These are phyloP conservation scores for Chloroclystis v-ata DNA, from an alignment of 2,888 invertebrate species.

Conservation along the genomic window DNA sequence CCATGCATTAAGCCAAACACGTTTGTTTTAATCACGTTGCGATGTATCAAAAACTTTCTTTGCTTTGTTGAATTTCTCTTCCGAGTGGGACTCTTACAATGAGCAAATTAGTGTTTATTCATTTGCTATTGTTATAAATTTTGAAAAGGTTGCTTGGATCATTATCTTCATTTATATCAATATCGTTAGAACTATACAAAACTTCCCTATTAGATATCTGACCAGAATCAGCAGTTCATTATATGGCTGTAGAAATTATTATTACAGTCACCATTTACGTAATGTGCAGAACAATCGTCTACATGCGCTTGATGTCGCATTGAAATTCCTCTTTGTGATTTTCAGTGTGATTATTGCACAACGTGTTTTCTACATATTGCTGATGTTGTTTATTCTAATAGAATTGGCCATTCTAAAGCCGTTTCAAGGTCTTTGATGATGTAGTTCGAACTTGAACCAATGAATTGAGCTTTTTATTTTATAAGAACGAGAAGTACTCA, in stretches of 20 bases:
- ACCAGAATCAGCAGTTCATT: background rate
- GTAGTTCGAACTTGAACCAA: slow-evolving; percentile 42
- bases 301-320: slow-evolving; percentile 24
- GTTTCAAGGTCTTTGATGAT: slow-evolving; percentile 2
- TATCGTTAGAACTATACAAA: slow-evolving; percentile 16
- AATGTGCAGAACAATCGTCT: slow-evolving; percentile 22
- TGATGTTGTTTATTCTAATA: background rate
- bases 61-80: slow-evolving; percentile 71
- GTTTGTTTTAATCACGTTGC: slow-evolving; percentile 62
- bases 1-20: slow-evolving; percentile 44
- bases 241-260: slow-evolving; percentile 4
- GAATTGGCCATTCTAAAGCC: slow-evolving; percentile 1
- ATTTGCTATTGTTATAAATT: slow-evolving; percentile 50
- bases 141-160: slow-evolving; percentile 35
- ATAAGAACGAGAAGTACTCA: background rate
- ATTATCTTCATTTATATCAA: slow-evolving; percentile 27
- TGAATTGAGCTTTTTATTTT: background rate
- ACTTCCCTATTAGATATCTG: slow-evolving; percentile 3
- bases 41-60: slow-evolving; percentile 67
- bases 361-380: slow-evolving; percentile 16
- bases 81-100: slow-evolving; percentile 52
- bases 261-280: slow-evolving; percentile 19
- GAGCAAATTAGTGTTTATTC: slow-evolving; percentile 53
- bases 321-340: slow-evolving; percentile 21
- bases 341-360: slow-evolving; percentile 19